phyloP scores from a whole-genome alignment of 2,797 vertebrate species.

The Chrysocyon brachyurus region DNA sequence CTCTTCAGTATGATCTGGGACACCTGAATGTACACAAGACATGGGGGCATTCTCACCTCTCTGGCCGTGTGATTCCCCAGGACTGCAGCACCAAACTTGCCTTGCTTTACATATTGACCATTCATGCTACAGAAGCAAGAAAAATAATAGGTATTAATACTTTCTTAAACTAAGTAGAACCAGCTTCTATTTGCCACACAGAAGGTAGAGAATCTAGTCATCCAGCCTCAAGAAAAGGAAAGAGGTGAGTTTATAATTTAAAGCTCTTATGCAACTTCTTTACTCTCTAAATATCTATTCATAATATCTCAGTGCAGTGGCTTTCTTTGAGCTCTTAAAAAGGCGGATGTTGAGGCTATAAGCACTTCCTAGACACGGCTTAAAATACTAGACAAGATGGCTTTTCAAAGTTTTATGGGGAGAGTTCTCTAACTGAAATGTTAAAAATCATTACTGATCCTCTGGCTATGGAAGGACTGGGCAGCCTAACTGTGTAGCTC shows the following conservation, averaged over 20 bases:
- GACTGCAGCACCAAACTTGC: conserved; percentile 96
- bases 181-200: background rate
- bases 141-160: conserved; percentile 67
- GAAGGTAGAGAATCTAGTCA: background rate
- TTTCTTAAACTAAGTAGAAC: conserved; percentile 1
- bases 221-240: conserved; percentile 22
- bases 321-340: conserved; percentile 28
- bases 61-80: conserved; percentile 93
- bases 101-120: conserved; percentile 96
- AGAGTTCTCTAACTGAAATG: background rate
- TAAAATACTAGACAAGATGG: background rate
- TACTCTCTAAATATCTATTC: conserved; percentile 27
- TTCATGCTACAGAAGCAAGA: conserved; percentile 90
- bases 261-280: conserved; percentile 10
- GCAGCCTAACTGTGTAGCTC: background rate
- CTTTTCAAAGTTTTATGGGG: conserved; percentile 9
- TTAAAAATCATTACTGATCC: conserved; percentile 14
- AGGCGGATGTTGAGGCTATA: background rate
- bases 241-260: conserved; percentile 15
- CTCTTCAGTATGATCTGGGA: background rate
- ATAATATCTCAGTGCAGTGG: background rate
- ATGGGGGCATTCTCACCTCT: conserved; percentile 91
- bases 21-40: background rate
- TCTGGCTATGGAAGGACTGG: background rate
- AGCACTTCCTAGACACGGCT: background rate